Conservation (phyloP, 1,140 invertebrate species). For the Acromyrmex charruanus region DNA sequence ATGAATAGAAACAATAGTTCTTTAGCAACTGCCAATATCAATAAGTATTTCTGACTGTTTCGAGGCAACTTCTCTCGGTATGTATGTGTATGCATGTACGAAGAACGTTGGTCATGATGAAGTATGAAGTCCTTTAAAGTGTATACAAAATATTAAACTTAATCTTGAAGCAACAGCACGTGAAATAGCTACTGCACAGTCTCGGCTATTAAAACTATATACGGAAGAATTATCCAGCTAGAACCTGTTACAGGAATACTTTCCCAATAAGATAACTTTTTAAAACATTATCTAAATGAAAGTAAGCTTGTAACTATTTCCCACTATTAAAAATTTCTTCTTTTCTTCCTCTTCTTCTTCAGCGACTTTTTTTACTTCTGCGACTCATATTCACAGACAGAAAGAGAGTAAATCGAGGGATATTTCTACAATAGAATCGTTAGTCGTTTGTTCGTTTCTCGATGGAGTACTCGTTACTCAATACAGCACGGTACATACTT, state of each 20-base stretch:
- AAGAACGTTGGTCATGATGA: slow-evolving; percentile 41
- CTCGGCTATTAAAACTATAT: slow-evolving; percentile 74
- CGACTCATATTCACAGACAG: slow-evolving; percentile 70
- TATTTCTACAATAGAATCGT: slow-evolving; percentile 56
- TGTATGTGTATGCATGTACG: slow-evolving; percentile 17
- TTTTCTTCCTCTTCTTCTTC: slow-evolving; percentile 21
- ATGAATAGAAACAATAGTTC: slow-evolving; percentile 48
- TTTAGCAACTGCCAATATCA: slow-evolving; percentile 16
- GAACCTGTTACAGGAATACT: slow-evolving; percentile 66
- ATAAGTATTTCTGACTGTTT: slow-evolving; percentile 49
- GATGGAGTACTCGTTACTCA: slow-evolving; percentile 55
- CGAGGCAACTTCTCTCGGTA: slow-evolving; percentile 14
- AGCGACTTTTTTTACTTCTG: slow-evolving; percentile 32
- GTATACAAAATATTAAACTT: slow-evolving; percentile 66
- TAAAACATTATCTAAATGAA: slow-evolving; percentile 28
- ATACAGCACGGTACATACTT: slow-evolving; percentile 61
- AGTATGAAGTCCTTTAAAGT: slow-evolving; percentile 39
- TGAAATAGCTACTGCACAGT: slow-evolving; percentile 73
- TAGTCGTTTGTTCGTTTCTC: slow-evolving; percentile 65
- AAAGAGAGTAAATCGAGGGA: slow-evolving; percentile 72
- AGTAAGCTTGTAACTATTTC: slow-evolving; percentile 65
- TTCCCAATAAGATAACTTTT: slow-evolving; percentile 19
- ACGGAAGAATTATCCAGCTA: slow-evolving; percentile 73
- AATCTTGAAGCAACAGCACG: slow-evolving; percentile 73
- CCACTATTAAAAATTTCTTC: slow-evolving; percentile 48